Percentiles rank a stretch among this genome's conserved stretches.
Evolutionary conservation across 2,888 invertebrate species (phyloP).

Genomic region (Pogonocherus hispidulus): DNA sequence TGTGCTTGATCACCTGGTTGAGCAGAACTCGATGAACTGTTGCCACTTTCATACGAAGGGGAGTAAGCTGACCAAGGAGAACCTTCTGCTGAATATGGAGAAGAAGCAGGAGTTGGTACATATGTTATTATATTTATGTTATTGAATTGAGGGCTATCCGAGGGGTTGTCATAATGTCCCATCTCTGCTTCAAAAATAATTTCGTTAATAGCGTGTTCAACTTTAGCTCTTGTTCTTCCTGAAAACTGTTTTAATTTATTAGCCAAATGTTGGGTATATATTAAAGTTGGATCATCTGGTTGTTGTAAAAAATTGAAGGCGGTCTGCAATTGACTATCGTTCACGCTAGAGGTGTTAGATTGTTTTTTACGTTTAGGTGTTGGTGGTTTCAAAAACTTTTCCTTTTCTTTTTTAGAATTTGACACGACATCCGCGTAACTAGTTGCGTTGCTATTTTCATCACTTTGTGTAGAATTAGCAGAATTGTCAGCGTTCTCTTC

Average conservation of each 20-base stretch:
- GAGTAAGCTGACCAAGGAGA: constrained; percentile 4
- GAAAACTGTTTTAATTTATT: no score
- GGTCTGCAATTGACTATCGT: no score
- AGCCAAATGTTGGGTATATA: no score
- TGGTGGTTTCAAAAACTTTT: constrained; percentile 4
- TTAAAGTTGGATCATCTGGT: no score
- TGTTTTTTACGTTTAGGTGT: no score
- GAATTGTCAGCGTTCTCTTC: background rate
- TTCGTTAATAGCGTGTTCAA: constrained; percentile 16
- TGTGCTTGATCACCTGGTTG: constrained; percentile 13
- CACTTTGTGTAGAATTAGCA: constrained; percentile 4
- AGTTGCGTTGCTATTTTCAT: background rate
- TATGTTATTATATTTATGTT: background rate
- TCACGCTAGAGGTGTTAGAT: no score
- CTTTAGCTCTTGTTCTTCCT: background rate
- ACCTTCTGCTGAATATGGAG: constrained; percentile 9
- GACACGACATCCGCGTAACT: background rate
- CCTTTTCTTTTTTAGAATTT: background rate
- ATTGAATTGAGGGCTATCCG: constrained; percentile 12
- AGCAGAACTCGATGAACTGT: constrained; percentile 5
- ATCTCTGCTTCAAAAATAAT: constrained; percentile 19
- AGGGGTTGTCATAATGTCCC: constrained; percentile 13
- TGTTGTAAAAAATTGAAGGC: no score
- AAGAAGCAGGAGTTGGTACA: constrained; percentile 15
- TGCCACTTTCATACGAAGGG: constrained; percentile 1